These are phyloP conservation scores for Seladonia tumulorum DNA, from an alignment of 2,888 invertebrate genomes.

Conservation along the genomic window DNA sequence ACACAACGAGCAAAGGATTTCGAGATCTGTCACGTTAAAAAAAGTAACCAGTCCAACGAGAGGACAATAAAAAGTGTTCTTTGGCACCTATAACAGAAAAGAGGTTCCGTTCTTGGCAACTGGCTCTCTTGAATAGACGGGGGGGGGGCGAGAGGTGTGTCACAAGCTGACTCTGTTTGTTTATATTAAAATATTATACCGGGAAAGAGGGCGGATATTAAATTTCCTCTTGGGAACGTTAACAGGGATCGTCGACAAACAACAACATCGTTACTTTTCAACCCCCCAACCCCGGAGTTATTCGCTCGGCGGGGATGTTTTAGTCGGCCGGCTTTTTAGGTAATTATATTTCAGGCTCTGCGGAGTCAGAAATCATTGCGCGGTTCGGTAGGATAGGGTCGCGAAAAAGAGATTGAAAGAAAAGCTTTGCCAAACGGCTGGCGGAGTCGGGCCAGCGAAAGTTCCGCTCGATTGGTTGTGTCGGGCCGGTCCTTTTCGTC, in stretches of 20 bases:
- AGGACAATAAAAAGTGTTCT: neutral
- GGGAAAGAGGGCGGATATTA: neutral
- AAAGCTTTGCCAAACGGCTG: constrained; percentile 61
- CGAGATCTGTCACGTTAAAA: neutral
- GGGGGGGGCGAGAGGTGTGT: too few species aligned
- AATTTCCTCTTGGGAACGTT: neutral
- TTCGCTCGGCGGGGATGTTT: neutral
- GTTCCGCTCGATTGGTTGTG: constrained; percentile 67
- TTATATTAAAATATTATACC: neutral
- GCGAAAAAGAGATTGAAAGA: constrained; percentile 49
- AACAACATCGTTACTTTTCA: constrained; percentile 1
- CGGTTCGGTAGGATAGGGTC: constrained; percentile 27
- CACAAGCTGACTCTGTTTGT: neutral
- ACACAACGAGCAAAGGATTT: neutral
- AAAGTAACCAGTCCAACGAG: neutral
- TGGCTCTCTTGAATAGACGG: neutral
- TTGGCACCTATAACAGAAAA: neutral
- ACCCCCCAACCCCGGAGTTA: neutral
- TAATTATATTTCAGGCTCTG: constrained; percentile 65
- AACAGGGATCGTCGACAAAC: neutral
- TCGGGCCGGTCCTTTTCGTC: constrained; percentile 45
- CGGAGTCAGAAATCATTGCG: constrained; percentile 52
- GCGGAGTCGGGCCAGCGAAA: constrained; percentile 66
- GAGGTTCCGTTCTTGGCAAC: neutral
- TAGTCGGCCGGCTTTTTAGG: constrained; percentile 41